phyloP scores from a whole-genome alignment of 1,140 invertebrate species.

The Ridgeia piscesae region DNA sequence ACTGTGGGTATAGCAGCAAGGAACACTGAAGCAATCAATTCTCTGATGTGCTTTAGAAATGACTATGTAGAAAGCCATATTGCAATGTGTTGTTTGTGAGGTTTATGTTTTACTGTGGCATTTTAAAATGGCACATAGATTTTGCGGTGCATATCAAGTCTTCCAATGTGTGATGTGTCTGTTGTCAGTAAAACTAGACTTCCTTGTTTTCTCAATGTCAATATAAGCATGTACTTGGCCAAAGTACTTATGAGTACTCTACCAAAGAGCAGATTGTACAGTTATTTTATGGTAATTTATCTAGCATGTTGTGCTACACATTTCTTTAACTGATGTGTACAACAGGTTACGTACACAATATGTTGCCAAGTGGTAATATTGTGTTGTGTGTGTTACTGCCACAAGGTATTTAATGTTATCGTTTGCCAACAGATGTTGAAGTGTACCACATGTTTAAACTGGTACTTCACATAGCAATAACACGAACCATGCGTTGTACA shows the following conservation, averaged over 20 bases:
- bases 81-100: not conserved
- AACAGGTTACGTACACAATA: not conserved
- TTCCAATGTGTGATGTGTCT: not conserved
- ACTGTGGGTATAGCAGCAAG: not conserved
- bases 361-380: not conserved
- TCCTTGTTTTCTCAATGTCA: not conserved
- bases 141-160: not conserved
- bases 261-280: not conserved
- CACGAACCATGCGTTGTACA: too few relatives aligned
- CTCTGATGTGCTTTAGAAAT: not conserved
- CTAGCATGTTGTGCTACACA: not conserved
- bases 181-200: not conserved
- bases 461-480: too few relatives aligned
- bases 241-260: not conserved
- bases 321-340: not conserved
- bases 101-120: not conserved
- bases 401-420: not conserved
- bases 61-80: not conserved
- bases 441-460: too few relatives aligned
- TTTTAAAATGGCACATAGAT: not conserved
- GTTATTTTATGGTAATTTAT: not conserved
- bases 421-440: not conserved
- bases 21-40: not conserved
- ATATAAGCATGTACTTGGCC: not conserved
- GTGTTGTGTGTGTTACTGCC: not conserved